A percentile compares a stretch with the other conserved stretches of the same genome.
Evolutionary conservation across 2,888 invertebrate genomes (phyloP).

Genomic region (Caradrina clavipalpis): DNA sequence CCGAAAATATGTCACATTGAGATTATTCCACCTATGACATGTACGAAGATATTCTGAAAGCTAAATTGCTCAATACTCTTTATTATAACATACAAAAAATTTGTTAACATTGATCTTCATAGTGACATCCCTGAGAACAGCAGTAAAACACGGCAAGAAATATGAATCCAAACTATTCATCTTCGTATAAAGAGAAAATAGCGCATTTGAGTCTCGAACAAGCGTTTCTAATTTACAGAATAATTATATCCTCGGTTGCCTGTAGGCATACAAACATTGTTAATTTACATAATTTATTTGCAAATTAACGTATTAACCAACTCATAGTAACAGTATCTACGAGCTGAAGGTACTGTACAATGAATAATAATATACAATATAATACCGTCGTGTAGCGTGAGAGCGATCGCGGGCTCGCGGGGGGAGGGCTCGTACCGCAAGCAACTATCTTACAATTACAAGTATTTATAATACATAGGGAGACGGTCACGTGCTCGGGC

Average conservation of each 20-base stretch:
- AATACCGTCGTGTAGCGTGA: not conserved
- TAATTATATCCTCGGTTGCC: too few relatives aligned
- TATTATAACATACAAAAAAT: too few relatives aligned
- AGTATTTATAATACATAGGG: not conserved
- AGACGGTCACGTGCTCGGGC: not conserved
- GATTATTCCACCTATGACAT: too few relatives aligned
- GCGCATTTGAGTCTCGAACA: too few relatives aligned
- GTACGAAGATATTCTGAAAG: not conserved
- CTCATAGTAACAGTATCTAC: not conserved
- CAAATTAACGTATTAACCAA: not conserved
- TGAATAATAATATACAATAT: not conserved
- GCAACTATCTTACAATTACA: constrained; percentile 13
- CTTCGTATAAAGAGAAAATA: too few relatives aligned
- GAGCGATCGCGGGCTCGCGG: not conserved
- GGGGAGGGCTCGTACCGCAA: constrained; percentile 4
- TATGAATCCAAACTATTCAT: too few relatives aligned
- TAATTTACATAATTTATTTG: not conserved
- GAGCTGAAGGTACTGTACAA: not conserved
- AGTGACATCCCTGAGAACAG: not conserved
- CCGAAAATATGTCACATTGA: too few relatives aligned
- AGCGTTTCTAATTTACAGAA: too few relatives aligned
- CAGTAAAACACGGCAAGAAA: not conserved
- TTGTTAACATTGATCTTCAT: too few relatives aligned
- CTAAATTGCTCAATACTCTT: too few relatives aligned
- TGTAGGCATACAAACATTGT: too few relatives aligned